Percentiles rank a stretch among this genome's conserved stretches.
Evolutionary conservation across 1,140 invertebrate genomes (phyloP).

Genomic region (Drosophila sturtevanti): DNA sequence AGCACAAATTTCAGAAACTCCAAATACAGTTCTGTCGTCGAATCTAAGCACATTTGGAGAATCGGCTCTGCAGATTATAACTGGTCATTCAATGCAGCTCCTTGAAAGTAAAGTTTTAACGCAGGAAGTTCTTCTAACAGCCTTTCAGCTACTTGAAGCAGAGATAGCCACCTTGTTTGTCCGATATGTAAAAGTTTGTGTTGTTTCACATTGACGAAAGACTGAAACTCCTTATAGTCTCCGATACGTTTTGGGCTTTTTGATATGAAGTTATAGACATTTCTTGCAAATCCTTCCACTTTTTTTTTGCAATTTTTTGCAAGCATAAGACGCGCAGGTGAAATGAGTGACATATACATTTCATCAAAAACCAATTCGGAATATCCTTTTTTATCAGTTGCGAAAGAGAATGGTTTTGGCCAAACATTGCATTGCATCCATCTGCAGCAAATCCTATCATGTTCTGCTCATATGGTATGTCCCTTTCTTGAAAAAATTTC

Average conservation of each 20-base stretch:
- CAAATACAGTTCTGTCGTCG: not conserved
- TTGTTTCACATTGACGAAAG: not conserved
- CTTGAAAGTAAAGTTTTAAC: not conserved
- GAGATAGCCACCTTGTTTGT: not conserved
- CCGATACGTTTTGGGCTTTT: conserved; percentile 1
- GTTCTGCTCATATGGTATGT: too few relatives aligned
- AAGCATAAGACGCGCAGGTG: not conserved
- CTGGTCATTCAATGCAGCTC: not conserved
- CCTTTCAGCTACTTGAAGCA: not conserved
- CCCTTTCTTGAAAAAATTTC: too few relatives aligned
- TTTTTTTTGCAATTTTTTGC: not conserved
- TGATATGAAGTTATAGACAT: not conserved
- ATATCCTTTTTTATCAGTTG: not conserved
- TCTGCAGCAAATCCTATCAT: not conserved
- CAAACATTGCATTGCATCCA: conserved; percentile 1
- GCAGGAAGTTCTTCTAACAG: not conserved
- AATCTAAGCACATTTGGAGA: not conserved
- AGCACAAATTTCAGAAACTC: not conserved
- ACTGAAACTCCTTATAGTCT: not conserved
- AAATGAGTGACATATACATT: not conserved
- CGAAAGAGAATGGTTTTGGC: not conserved
- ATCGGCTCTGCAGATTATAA: not conserved
- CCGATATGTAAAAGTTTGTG: not conserved
- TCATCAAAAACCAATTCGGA: not conserved
- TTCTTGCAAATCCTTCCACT: not conserved